Percentiles rank a stretch among this genome's conserved stretches.
Evolutionary conservation across 2,797 vertebrate species (phyloP).

Genomic region (Anguilla marmorata): DNA sequence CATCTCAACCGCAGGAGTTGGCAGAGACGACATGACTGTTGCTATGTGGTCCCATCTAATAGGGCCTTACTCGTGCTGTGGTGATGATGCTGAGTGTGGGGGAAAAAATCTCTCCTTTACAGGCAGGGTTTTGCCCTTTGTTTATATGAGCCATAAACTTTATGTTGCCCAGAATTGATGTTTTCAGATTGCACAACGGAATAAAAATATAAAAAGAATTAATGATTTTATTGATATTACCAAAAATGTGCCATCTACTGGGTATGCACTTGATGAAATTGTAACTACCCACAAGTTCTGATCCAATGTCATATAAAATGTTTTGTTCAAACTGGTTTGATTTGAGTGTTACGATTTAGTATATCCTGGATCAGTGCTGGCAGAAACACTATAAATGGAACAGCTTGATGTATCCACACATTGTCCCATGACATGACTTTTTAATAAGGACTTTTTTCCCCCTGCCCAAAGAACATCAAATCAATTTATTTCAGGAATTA

Average conservation of each 20-base stretch:
- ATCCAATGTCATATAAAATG: not conserved
- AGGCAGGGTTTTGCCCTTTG: not conserved
- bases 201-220: not conserved
- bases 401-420: not conserved
- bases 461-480: not conserved
- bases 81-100: not conserved
- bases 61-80: not conserved
- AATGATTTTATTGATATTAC: not conserved
- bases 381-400: not conserved
- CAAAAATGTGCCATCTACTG: not conserved
- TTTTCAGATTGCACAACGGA: not conserved
- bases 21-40: not conserved
- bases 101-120: not conserved
- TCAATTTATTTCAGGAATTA: not conserved
- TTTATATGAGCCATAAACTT: slow-evolving; percentile 7
- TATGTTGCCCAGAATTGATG: not conserved
- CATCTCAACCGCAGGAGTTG: not conserved
- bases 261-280: not conserved
- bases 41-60: not conserved
- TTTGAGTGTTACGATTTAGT: not conserved
- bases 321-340: not conserved
- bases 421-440: not conserved
- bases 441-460: not conserved
- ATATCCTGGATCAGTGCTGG: not conserved
- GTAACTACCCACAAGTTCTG: not conserved